Evolutionary conservation across 2,888 invertebrate genomes (phyloP).

Genomic region (Cephus runcator): DNA sequence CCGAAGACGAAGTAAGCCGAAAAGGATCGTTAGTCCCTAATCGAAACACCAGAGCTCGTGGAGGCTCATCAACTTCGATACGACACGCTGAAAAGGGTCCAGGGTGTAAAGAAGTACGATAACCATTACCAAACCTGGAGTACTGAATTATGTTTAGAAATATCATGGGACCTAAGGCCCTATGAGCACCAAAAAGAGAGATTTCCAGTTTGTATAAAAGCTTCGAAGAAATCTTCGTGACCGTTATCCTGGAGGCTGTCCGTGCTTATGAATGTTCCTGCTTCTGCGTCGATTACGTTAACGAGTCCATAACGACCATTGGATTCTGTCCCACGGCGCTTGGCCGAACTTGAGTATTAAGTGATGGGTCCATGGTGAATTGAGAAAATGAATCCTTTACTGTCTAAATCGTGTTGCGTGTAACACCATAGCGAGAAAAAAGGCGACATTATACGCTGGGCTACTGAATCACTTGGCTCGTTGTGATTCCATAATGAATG

Average conservation of each 20-base stretch:
- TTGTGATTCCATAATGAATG: constrained; percentile 43
- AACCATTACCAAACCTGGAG: neutral
- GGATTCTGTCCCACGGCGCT: neutral
- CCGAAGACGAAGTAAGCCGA: constrained; percentile 14
- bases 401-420: neutral
- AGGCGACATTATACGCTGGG: constrained; percentile 32
- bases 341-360: neutral
- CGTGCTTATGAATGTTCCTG: neutral
- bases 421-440: constrained; percentile 13
- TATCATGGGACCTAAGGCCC: neutral
- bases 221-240: neutral
- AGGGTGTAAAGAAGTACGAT: neutral
- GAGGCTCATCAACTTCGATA: constrained; percentile 3
- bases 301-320: neutral
- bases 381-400: constrained; percentile 5
- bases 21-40: constrained; percentile 3
- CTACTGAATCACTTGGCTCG: constrained; percentile 34
- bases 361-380: neutral
- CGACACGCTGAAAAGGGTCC: neutral
- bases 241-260: neutral
- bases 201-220: neutral
- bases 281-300: neutral
- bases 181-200: neutral
- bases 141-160: neutral
- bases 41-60: neutral